Base-by-base conservation (phyloP, 2,797 vertebrate species). In the Urophycis tenuis region DNA sequence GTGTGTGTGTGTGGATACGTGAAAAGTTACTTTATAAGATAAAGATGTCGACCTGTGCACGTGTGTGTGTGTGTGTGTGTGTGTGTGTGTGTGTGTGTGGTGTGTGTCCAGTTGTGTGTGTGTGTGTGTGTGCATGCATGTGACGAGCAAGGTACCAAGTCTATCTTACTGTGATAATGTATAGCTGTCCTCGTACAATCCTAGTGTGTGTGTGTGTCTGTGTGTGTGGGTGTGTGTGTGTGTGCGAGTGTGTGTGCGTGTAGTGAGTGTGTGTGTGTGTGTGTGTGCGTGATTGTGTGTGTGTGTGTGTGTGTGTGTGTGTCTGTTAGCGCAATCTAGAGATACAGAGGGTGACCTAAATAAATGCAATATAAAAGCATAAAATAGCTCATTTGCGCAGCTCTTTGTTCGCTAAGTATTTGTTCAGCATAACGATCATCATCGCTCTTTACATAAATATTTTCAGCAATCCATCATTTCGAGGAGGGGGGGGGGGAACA, bases 401-500 rank as follows among this genome's bases (percentile, higher is more conserved):
- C 60, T 67, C 32, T 64, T 75, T 64, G 49, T n/a, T 29, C 35
- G 31, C 19, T 73, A 39, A 25, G 45, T 7, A 53, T 79, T 32
- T 85, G 10, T 31, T 76, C 14, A 79, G 84, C 74, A 35, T 83
- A 81, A 83, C 78, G 74, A 85, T 72, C 25, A 30, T 35, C 33
- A 78, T 74, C 45, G 8, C 0, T 19, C 71, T 83, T 74, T 80
- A 74, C 64, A 45, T 77, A 71, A 75, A 78, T 83, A 82, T 84
- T 83, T 80, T 39, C 75, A 67, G 71, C 77, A 67, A 83, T 87
- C 80, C 77, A 86, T 88, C 79, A 84, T 83, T 64, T 67, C 11
- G n/a, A 3, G n/a, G 1, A 22, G 49, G 53, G 53, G 22, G 45
- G 45, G 45, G 49, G 49, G 19, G 22, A 64, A 67, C 60, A 67